Percentiles rank a stretch among this genome's conserved stretches.
These are phyloP conservation scores for Nannoperca obscura DNA, from an alignment of 2,797 vertebrate genomes.

Conservation along the genomic window DNA sequence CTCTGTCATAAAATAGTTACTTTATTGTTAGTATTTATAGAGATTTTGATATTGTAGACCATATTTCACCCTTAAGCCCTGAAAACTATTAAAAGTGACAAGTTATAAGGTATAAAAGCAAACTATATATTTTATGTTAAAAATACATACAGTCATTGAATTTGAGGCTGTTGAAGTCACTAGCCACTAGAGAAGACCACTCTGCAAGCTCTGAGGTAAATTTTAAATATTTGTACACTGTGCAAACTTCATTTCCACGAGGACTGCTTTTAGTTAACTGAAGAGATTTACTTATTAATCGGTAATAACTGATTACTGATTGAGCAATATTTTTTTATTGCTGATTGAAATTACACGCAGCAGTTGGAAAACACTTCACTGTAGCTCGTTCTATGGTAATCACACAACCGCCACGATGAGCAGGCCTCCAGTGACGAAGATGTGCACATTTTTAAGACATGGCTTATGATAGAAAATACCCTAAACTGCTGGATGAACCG, in stretches of 20 bases:
- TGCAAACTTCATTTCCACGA: conserved; percentile 13
- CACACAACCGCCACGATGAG: conserved; percentile 14
- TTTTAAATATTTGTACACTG: conserved; percentile 17
- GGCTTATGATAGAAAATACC: conserved; percentile 17
- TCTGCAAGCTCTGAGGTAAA: conserved; percentile 1
- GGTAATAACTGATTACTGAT: too few relatives aligned
- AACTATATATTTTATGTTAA: conserved; percentile 18
- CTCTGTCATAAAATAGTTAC: neutral
- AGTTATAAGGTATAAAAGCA: neutral
- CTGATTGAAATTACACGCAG: conserved; percentile 54
- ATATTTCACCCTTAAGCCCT: neutral
- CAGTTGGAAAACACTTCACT: conserved; percentile 32
- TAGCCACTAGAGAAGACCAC: neutral
- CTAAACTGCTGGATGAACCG: conserved; percentile 11
- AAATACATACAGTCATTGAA: neutral
- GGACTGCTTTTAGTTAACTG: conserved; percentile 35
- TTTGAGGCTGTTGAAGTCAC: neutral
- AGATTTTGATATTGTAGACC: conserved; percentile 5
- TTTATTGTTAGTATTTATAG: neutral
- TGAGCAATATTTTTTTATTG: conserved; percentile 50
- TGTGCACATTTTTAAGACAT: conserved; percentile 10
- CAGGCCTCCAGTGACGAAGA: conserved; percentile 22
- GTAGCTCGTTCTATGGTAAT: conserved; percentile 39
- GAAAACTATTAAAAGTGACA: neutral
- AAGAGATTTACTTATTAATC: conserved; percentile 43